A percentile compares a stretch with the other conserved stretches of the same genome.
Evolutionary conservation across 2,113 vertebrate genomes (phyloP).

Genomic region (Galemys pyrenaicus): DNA sequence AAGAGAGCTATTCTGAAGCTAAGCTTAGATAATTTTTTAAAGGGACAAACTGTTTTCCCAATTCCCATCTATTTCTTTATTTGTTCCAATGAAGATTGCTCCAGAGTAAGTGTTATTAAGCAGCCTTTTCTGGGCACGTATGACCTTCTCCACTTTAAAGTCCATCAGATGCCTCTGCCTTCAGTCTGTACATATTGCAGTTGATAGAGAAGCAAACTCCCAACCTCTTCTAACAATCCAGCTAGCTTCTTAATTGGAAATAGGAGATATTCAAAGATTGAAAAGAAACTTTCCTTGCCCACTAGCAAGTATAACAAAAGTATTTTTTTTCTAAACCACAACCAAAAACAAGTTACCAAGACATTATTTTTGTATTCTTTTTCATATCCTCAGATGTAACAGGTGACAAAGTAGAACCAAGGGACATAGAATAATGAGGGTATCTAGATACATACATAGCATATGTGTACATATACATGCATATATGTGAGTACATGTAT

Average conservation of each 20-base stretch:
- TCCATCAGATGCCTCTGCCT: background rate
- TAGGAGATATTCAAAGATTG: background rate
- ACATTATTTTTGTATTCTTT: background rate
- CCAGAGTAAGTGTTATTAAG: background rate
- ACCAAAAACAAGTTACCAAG: background rate
- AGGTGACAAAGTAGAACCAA: background rate
- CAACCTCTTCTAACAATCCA: background rate
- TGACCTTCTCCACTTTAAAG: background rate
- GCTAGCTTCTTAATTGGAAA: background rate
- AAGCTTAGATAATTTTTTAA: constrained; percentile 13
- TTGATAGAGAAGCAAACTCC: background rate
- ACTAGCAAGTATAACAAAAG: background rate
- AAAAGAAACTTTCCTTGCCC: background rate
- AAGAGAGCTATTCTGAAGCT: background rate
- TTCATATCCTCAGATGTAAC: background rate
- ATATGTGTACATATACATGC: too few relatives aligned
- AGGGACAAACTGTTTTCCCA: background rate
- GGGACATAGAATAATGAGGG: background rate
- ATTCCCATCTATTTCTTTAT: background rate
- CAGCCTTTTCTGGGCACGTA: background rate
- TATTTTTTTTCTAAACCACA: background rate
- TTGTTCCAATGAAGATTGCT: background rate
- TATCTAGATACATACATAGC: too few relatives aligned
- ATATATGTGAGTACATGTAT: background rate
- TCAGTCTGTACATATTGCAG: background rate